Evolutionary conservation across 2,113 vertebrate genomes (phyloP), one percentile per base, ranked within the genome.

Genomic region (Bos javanicus): DNA sequence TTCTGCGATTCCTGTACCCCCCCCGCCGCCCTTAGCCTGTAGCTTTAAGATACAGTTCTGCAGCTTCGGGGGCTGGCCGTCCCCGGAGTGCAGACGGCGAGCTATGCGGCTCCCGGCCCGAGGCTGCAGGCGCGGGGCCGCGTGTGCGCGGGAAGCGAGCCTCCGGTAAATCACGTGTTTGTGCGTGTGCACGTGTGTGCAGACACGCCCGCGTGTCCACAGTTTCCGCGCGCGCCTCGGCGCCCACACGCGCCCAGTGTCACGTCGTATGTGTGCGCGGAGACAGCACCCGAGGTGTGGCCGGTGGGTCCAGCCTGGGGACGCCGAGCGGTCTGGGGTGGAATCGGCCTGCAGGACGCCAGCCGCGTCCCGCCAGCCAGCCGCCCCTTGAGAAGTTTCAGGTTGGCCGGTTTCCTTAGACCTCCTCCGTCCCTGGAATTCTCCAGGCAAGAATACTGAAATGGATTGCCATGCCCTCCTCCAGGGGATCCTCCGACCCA

Each of bases 161-260:
- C 30, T 60, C 43, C 2, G 43, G n/a, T 0, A 4, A 26, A 28
- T 76, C 74, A 1, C 54, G 16, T 6, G 5, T 6, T 36, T 25
- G 84, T 11, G 81, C 26, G 39, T 25, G 46, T 10, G 25, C 36
- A 15, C 25, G 52, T 4, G 52, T 13, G 19, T 33, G 80, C 23
- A 39, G 80, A 43, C 59, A 30, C 60, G n/a, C 78, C 78, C 28
- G 12, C 26, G 26, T 39, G 48, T 13, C 25, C 78, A 7, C 62
- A 1, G 46, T 6, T 46, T 14, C 15, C 25, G 5, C 8, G 43
- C 43, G 19, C 46, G 25, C 54, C 43, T 12, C 28, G 33, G 54
- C 11, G 43, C 25, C 8, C 74, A 12, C 21, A 14, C 30, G 14
- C 48, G 14, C 16, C 7, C n/a, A 0, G 17, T 12, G 11, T 36